Conservation (phyloP, 2,797 vertebrate species). For the Sylvia borin region DNA sequence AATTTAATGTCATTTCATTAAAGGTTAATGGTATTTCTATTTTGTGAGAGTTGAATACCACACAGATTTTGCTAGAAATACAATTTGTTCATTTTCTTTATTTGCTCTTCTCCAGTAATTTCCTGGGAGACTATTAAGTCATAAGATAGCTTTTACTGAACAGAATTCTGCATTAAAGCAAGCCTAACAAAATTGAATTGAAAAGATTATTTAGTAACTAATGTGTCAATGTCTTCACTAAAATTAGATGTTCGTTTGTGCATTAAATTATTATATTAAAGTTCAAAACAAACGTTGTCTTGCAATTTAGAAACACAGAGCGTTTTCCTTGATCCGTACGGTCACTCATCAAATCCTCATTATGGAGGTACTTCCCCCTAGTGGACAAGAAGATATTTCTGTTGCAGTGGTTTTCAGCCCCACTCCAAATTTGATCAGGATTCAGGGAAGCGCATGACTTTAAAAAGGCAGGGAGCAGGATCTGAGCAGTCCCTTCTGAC, state of each 20-base stretch:
- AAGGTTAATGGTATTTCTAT: conserved; percentile 65
- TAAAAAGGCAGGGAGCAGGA: neutral
- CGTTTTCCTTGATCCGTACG: accelerated
- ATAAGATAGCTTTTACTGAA: conserved; percentile 60
- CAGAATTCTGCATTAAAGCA: conserved; percentile 44
- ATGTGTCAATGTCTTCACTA: neutral
- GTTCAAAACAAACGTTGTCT: neutral
- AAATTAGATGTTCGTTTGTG: neutral
- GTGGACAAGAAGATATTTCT: neutral
- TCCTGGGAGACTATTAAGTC: conserved; percentile 39
- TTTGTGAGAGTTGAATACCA: conserved; percentile 35
- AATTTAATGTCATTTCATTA: conserved; percentile 39
- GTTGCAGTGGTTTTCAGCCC: neutral
- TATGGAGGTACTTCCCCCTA: conserved; percentile 42
- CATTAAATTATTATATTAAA: neutral
- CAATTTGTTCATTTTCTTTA: conserved; percentile 46
- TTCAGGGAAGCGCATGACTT: neutral
- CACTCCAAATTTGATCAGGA: neutral
- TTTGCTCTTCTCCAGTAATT: conserved; percentile 59
- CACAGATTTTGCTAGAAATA: conserved; percentile 50
- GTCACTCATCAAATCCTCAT: neutral
- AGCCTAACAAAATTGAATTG: conserved; percentile 23
- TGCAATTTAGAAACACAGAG: neutral
- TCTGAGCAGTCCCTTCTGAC: neutral
- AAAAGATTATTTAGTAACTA: conserved; percentile 24